These are phyloP conservation scores for Morinoia aosen DNA, from an alignment of 2,888 invertebrate genomes.

Conservation along the genomic window DNA sequence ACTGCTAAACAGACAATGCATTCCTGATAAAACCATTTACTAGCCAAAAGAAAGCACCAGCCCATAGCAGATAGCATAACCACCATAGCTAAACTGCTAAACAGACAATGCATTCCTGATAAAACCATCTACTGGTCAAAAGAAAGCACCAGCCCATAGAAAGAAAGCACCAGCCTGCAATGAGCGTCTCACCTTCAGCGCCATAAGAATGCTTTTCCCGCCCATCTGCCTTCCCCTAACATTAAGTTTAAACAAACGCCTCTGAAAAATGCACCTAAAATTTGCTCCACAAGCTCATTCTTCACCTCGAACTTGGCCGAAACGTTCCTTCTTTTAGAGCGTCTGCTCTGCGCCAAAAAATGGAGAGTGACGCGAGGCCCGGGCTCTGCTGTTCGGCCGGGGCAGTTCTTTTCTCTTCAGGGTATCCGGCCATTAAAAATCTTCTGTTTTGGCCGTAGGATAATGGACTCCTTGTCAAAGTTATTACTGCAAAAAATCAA, in stretches of 20 bases:
- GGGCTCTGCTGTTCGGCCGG: background rate
- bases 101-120: too few species aligned
- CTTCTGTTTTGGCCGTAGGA: background rate
- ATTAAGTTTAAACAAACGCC: conserved; percentile 36
- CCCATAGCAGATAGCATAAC: too few species aligned
- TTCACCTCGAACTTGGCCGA: conserved; percentile 16
- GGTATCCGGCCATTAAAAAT: background rate
- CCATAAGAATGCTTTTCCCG: background rate
- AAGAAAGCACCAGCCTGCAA: background rate
- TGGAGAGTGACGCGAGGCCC: background rate
- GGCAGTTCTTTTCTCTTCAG: too few species aligned
- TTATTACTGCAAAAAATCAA: background rate
- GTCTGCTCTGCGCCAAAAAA: background rate
- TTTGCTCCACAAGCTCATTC: conserved; percentile 40
- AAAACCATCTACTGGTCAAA: too few species aligned
- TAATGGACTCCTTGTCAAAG: background rate
- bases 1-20: too few species aligned
- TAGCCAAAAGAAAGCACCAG: background rate
- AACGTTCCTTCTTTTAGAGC: conserved; percentile 21
- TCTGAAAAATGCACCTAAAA: conserved; percentile 32
- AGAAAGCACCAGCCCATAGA: too few species aligned
- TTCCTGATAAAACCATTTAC: too few species aligned
- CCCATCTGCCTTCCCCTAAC: conserved; percentile 19
- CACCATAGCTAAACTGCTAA: background rate
- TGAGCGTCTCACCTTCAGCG: background rate